Evolutionary conservation across 2,113 vertebrate genomes (phyloP), one percentile per base, ranked within the genome.

Genomic region (Pelmatolapia mariae): DNA sequence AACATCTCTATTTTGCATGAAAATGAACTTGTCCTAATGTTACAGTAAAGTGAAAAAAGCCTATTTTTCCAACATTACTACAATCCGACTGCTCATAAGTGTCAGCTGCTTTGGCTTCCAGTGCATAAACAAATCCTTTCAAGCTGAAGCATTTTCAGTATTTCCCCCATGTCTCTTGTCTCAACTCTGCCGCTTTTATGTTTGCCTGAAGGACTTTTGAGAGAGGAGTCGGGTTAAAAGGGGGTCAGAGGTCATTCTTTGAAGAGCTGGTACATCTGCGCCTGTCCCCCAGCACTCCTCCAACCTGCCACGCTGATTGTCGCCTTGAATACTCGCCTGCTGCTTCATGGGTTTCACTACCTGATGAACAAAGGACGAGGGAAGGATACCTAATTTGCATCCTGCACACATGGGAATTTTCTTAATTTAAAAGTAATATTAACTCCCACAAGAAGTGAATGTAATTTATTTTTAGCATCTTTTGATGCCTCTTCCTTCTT

Each of bases 181-280:
- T 80, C 11, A n/a, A 33, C 47, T 90, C 29, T 47, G 33, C 56
- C 12, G 16, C 83, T 81, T 87, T 81, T 31, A 83, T 54, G 9
- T 66, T 86, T 84, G 52, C 63, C 59, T 83, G 16, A 38, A 92
- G 81, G 79, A 89, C 59, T 85, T 59, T 80, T 82, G 59, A 87
- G 86, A 76, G 54, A 86, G 12, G 40, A 71, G 50, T 18, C 6
- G 13, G 87, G 82, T 89, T 88, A 89, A 86, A 89, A 81, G 29
- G 45, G n/a, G 78, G 83, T 90, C 85, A 54, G 38, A 85, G 87
- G 87, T 88, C 86, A 71, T 11, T 73, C 82, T 89, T 83, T 87
- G 61, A 87, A 84, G 89, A 85, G 84, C 18, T 11, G 66, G 50
- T 66, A 53, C 88, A 88, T 86, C 66, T 89, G 89, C 2, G 24